These are phyloP conservation scores for Mallateleia sp. DNA, from an alignment of 2,888 invertebrate species.

Conservation along the genomic window DNA sequence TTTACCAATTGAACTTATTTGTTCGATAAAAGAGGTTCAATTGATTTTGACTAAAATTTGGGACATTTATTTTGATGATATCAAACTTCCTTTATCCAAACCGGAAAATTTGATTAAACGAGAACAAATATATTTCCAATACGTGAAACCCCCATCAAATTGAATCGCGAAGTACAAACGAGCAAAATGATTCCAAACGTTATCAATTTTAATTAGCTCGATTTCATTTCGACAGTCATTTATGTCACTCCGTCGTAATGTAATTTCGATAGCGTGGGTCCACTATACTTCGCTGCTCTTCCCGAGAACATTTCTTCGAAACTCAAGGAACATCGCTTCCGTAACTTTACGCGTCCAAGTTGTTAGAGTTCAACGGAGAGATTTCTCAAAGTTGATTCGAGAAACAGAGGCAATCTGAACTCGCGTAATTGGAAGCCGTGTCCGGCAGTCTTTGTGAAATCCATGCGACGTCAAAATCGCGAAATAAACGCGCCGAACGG, in stretches of 20 bases:
- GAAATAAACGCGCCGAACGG: conserved; percentile 58
- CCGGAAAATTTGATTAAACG: not conserved
- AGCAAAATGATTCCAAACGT: conserved; percentile 42
- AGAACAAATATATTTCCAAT: conserved; percentile 26
- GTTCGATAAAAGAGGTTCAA: too few species aligned
- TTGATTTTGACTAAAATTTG: not conserved
- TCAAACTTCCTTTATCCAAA: not conserved
- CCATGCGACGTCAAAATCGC: conserved; percentile 65
- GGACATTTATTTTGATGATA: not conserved
- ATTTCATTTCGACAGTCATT: conserved; percentile 70
- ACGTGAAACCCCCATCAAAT: conserved; percentile 28
- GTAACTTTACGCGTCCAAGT: conserved; percentile 74
- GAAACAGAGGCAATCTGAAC: conserved; percentile 84
- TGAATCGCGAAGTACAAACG: conserved; percentile 41
- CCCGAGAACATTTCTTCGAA: conserved; percentile 62
- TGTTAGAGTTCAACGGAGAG: conserved; percentile 74
- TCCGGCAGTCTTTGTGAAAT: conserved; percentile 78
- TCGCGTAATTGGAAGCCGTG: conserved; percentile 85
- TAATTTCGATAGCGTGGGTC: conserved; percentile 67
- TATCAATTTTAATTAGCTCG: conserved; percentile 71
- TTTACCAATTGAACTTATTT: too few species aligned
- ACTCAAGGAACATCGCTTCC: conserved; percentile 55
- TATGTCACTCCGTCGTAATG: conserved; percentile 64
- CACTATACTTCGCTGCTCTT: conserved; percentile 10
- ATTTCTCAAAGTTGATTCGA: conserved; percentile 81